Conservation (phyloP, 2,797 vertebrate species). For the Fistularia commersonii region DNA sequence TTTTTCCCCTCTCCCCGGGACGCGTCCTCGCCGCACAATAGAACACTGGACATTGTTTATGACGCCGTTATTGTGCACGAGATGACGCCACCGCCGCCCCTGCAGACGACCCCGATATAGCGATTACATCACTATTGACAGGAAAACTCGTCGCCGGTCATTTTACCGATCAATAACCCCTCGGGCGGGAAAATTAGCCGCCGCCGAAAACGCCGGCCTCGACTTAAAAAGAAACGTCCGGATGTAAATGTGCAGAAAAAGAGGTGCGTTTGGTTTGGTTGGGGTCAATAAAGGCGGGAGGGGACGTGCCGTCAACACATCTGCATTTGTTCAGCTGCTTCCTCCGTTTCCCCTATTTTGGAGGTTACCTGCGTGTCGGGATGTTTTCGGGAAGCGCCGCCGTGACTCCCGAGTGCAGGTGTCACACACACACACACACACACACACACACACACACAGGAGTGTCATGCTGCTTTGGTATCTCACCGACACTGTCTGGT, state of each 20-base stretch:
- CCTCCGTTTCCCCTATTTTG: constrained; percentile 50
- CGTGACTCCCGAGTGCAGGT: constrained; percentile 40
- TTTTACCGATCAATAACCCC: neutral
- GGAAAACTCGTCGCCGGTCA: neutral
- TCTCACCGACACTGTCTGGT: constrained; percentile 21
- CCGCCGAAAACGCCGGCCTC: no score
- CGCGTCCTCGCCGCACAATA: no score
- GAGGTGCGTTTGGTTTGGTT: no score
- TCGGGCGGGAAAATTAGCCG: no score
- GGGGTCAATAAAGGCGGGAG: no score
- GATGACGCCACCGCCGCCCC: no score
- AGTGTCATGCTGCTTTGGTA: constrained; percentile 5
- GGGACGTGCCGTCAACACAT: constrained; percentile 33
- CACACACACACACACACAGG: constrained; percentile 20
- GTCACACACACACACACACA: constrained; percentile 14
- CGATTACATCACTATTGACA: neutral
- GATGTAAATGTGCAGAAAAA: no score
- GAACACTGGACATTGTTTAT: neutral
- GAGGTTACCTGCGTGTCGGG: constrained; percentile 46
- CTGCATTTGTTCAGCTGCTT: constrained; percentile 55
- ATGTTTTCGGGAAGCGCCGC: constrained; percentile 57
- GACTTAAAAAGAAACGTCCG: no score
- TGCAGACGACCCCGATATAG: no score
- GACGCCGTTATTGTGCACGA: no score
- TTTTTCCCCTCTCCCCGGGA: no score